phyloP scores from a whole-genome alignment of 2,113 vertebrate species.

The Noturus placidus region DNA sequence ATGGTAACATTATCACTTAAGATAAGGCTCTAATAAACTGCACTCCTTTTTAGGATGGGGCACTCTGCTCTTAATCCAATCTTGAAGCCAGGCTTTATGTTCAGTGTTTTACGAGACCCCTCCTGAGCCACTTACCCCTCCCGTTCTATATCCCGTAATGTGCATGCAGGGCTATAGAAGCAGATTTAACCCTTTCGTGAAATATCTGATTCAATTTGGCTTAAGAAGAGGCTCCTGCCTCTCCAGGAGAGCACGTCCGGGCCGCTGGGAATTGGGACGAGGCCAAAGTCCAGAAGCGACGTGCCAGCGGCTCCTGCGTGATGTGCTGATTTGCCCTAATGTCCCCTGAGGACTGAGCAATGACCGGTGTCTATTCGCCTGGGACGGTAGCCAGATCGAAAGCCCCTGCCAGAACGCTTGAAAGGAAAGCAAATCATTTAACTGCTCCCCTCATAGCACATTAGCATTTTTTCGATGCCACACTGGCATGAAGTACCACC shows the following conservation, averaged over 20 bases:
- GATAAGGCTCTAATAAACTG: slow-evolving; percentile 74
- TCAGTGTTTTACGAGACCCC: slow-evolving; percentile 62
- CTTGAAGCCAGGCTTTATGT: slow-evolving; percentile 71
- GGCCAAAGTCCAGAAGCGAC: slow-evolving; percentile 43
- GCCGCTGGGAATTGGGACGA: slow-evolving; percentile 63
- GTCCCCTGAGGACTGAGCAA: slow-evolving; percentile 70
- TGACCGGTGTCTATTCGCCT: slow-evolving; percentile 69
- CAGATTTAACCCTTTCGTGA: slow-evolving; percentile 52
- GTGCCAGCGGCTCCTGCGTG: slow-evolving; percentile 51
- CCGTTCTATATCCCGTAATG: slow-evolving; percentile 62
- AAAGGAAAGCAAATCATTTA: slow-evolving; percentile 76
- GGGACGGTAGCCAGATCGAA: slow-evolving; percentile 70
- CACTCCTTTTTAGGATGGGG: slow-evolving; percentile 67
- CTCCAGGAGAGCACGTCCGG: slow-evolving; percentile 50
- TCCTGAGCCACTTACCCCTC: slow-evolving; percentile 45
- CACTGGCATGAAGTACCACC: slow-evolving; percentile 56
- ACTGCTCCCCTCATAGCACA: slow-evolving; percentile 59
- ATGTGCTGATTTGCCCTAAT: slow-evolving; percentile 71
- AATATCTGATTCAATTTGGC: slow-evolving; percentile 65
- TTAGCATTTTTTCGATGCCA: slow-evolving; percentile 67
- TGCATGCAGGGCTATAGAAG: slow-evolving; percentile 61
- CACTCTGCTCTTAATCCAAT: slow-evolving; percentile 74
- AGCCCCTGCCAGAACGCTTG: slow-evolving; percentile 71
- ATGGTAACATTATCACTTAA: slow-evolving; percentile 74
- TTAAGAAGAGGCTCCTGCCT: slow-evolving; percentile 57